Base-by-base conservation (phyloP, 2,113 vertebrate species). In the Nesogale talazaci region DNA sequence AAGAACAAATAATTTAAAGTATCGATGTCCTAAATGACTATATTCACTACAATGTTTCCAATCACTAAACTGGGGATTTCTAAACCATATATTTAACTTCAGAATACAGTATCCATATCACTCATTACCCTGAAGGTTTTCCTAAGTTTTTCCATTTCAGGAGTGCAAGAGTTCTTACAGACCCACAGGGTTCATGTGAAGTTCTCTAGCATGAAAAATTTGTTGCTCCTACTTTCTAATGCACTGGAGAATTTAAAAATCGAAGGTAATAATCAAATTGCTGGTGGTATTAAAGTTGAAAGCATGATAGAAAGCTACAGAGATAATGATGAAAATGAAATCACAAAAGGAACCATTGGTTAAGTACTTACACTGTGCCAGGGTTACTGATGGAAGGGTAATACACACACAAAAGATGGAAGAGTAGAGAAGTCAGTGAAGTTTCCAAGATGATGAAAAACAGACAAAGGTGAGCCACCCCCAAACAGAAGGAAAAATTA, bases 371-470 rank as follows among this genome's bases (percentile, higher is more conserved):
- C 97, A 95, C 46, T 42, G 94, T 78, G 23, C 90, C 94, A 90
- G 96, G 96, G 81, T 96, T 97, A 96, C 96, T 96, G 91, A 83
- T 61, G 95, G 52, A 95, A 3, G 61, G 34, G 70, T 72, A 81
- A 91, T 40, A 94, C 36, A 92, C 52, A 93, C 27, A 94, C 1
- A 56, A 93, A 83, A 92, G 74, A 89, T 19, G 67, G 83, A 88
- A 94, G 52, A 93, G 83, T 0, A 94, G 57, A 94, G 69, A 90
- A 94, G 96, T 91, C 31, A 97, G 8, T 72, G 46, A 74, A 34
- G 93, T 96, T 96, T 94, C 93, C 94, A 96, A 76, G 94, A 77
- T 84, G 81, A 94, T 40, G 78, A 72, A 77, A 94, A 75, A 93
- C 3, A 92, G 19, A 96, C 56, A 94, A 94, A 92, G 42, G 90